A percentile compares a stretch with the other conserved stretches of the same genome.
These are phyloP conservation scores for Protonemura montana DNA, from an alignment of 2,888 invertebrate genomes.

Conservation along the genomic window DNA sequence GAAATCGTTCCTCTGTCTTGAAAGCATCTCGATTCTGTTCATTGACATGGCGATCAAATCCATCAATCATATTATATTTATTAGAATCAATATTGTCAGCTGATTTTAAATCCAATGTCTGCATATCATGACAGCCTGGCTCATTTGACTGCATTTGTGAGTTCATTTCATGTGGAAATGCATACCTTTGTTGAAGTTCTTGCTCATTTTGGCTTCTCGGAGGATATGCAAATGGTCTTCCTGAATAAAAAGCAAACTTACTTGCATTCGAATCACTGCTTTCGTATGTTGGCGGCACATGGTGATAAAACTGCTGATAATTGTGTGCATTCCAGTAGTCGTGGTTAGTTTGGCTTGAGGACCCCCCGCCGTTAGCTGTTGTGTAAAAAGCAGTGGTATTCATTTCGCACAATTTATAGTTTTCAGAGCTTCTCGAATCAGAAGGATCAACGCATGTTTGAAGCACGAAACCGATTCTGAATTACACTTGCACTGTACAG, in stretches of 20 bases:
- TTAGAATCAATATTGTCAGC: neutral
- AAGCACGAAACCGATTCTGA: neutral
- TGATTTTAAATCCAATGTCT: neutral
- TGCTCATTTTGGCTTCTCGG: neutral
- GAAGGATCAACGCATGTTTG: too few species aligned
- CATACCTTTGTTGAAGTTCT: neutral
- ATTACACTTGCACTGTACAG: neutral
- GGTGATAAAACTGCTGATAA: conserved; percentile 13
- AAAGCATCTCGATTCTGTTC: neutral
- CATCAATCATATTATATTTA: neutral
- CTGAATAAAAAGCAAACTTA: neutral
- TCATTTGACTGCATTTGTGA: neutral
- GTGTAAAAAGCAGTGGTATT: conserved; percentile 14
- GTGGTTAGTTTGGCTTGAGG: neutral
- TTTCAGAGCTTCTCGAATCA: too few species aligned
- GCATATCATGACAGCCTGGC: neutral
- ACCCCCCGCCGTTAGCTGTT: neutral
- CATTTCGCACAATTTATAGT: neutral
- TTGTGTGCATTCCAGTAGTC: conserved; percentile 14
- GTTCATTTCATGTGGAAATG: neutral
- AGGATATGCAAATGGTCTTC: neutral
- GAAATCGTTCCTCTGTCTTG: neutral
- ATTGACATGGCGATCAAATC: neutral
- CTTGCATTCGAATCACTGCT: neutral
- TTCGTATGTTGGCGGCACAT: neutral